Evolutionary conservation across 2,113 vertebrate genomes (phyloP).

Genomic region (Rhinichthys klamathensis): DNA sequence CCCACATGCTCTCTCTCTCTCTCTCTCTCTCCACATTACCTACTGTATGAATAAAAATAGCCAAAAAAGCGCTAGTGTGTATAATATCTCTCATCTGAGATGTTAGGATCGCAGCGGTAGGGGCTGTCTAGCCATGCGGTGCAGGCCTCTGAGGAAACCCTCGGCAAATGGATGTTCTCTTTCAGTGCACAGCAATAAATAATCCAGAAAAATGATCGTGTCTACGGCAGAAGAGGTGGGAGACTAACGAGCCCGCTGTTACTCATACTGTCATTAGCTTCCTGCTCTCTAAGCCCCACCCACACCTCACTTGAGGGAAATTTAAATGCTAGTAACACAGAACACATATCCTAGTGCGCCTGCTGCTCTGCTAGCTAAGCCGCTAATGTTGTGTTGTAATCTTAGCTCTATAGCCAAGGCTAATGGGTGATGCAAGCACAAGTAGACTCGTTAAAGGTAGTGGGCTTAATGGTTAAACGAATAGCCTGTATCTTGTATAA

Average conservation of each 20-base stretch:
- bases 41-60: slow-evolving; percentile 16
- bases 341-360: background rate
- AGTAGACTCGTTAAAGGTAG: background rate
- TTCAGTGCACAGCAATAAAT: slow-evolving; percentile 9
- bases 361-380: background rate
- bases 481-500: background rate
- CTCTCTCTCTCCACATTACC: background rate
- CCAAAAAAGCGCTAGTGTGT: background rate
- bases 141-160: background rate
- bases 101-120: background rate
- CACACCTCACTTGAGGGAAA: slow-evolving; percentile 17
- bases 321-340: background rate
- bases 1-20: background rate
- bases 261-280: slow-evolving; percentile 10
- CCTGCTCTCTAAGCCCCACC: background rate
- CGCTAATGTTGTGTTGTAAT: background rate
- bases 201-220: slow-evolving; percentile 6
- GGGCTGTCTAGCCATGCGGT: background rate
- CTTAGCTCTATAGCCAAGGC: background rate
- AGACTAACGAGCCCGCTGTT: slow-evolving; percentile 3
- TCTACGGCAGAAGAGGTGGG: background rate
- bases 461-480: background rate
- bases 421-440: background rate
- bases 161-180: background rate
- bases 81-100: slow-evolving; percentile 16